These are phyloP conservation scores for Phortica variegata DNA, from an alignment of 1,140 invertebrate genomes.

Conservation along the genomic window DNA sequence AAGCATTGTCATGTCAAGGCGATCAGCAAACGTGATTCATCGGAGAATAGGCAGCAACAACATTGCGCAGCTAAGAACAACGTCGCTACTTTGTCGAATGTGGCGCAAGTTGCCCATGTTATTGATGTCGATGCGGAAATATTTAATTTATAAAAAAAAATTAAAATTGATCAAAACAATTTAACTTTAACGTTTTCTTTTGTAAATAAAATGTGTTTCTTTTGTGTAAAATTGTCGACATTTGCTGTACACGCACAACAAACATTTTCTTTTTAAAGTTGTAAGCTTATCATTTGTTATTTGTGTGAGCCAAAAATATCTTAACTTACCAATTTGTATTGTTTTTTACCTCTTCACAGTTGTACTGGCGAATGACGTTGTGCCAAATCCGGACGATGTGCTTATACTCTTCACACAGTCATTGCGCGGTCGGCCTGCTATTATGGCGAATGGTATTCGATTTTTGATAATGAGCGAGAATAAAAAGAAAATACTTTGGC, in stretches of 20 bases:
- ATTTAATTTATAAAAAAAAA: conserved; percentile 38
- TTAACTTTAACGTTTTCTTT: not conserved
- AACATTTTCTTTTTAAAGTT: conserved; percentile 1
- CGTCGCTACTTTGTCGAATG: conserved; percentile 8
- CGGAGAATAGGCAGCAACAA: not conserved
- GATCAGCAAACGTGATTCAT: conserved; percentile 21
- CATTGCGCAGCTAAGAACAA: conserved; percentile 3
- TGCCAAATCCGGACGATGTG: conserved; percentile 50
- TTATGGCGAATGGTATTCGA: conserved; percentile 53
- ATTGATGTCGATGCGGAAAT: conserved; percentile 21
- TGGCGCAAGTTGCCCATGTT: no score
- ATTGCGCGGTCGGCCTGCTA: conserved; percentile 48
- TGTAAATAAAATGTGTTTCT: conserved; percentile 37
- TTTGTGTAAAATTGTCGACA: no score
- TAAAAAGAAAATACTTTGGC: conserved; percentile 55
- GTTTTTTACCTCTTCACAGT: conserved; percentile 25
- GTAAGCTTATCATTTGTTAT: not conserved
- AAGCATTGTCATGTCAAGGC: conserved; percentile 41
- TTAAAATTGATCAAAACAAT: conserved; percentile 4
- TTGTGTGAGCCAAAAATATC: not conserved
- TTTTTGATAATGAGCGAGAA: conserved; percentile 56
- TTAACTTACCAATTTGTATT: conserved; percentile 20
- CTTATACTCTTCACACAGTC: conserved; percentile 53
- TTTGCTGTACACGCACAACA: no score
- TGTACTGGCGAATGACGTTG: conserved; percentile 47